Evolutionary conservation across 2,888 invertebrate species (phyloP), one percentile per base, ranked within the genome.

Genomic region (Gymnoscelis rufifasciata): DNA sequence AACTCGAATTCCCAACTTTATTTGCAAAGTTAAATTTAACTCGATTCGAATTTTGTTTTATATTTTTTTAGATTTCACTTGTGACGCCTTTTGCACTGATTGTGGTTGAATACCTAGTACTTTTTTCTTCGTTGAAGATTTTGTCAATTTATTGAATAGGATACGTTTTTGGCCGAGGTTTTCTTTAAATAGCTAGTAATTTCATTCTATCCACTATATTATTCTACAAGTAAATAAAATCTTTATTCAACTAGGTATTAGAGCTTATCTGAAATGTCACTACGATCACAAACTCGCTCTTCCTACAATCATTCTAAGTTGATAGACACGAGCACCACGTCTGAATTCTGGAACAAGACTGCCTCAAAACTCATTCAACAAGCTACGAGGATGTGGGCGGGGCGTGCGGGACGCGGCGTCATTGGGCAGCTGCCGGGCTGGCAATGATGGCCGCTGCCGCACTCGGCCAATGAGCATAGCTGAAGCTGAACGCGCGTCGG

Each of bases 401-500:
- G 83, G 87, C 86, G 83, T 66, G 86, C 78, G 84, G 84, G 79
- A 78, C 76, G 80, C 78, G 75, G 71, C 66, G 69, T 78, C 72
- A 88, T 87, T 88, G 88, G 88, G 72, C 70, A 72, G 71, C 62
- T 70, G 70, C 64, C 62, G 65, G 69, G 63, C 69, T 64, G 67
- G 67, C 79, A 75, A 68, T 74, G 78, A 88, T 88, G 88, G 88
- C 88, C 80, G 87, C 87, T 84, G 71, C 62, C 69, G 71, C 87
- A 87, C 75, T 86, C 67, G 78, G 80, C 87, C 88, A 88, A 88
- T 88, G 78, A 83, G 83, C 82, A 76, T 74, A 72, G 72, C 78
- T 83, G 78, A 77, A 72, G 77, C 72, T 67, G 81, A 83, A 87
- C 87, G 87, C 86, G 81, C 83, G 87, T 83, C 78, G 81, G 81